Base-by-base conservation (phyloP, 2,797 vertebrate genomes). In the Nannoperca obscura region DNA sequence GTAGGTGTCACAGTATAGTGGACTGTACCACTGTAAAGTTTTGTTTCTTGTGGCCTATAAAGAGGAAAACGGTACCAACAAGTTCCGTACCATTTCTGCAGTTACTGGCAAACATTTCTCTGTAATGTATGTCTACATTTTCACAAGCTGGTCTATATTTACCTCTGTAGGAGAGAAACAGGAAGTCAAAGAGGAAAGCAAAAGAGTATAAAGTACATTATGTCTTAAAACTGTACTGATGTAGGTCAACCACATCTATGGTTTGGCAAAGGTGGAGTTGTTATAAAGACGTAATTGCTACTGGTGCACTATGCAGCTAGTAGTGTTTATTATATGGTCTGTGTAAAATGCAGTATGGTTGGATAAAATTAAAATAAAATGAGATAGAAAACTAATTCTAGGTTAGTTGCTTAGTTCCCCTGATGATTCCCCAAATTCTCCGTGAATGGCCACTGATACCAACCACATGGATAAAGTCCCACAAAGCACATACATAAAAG, bases 1-100 rank as follows among this genome's bases (percentile, higher is more conserved):
- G 71, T 90, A 87, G 83, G 71, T 81, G 79, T 90, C 82, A 84
- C 81, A 84, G 67, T 82, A 78, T 70, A 67, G 76, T 85, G 76
- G 82, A 82, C 64, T 78, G 49, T 59, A 79, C 75, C 76, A 89
- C 84, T 80, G 82, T 89, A 81, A 81, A 30, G 24, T 86, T 77
- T 71, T 85, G 69, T 84, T 80, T 47, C 83, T 88, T 74, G 78
- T 88, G 73, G 76, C 75, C 76, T 80, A 59, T 58, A 32, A 74
- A 76, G 36, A 80, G 32, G 32, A 55, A 85, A 78, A 80, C 38
- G 53, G 50, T 63, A 81, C 38, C 36, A 57, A 79, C 24, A 47
- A 64, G 66, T 66, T 59, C 30, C 15, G 13, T 68, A 75, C 14
- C 10, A 34, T 68, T 78, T 78, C 71, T 83, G 81, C 81, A 66